A percentile compares a stretch with the other conserved stretches of the same genome.
Evolutionary conservation across 1,140 invertebrate species (phyloP).

Genomic region (Triops longicaudatus): DNA sequence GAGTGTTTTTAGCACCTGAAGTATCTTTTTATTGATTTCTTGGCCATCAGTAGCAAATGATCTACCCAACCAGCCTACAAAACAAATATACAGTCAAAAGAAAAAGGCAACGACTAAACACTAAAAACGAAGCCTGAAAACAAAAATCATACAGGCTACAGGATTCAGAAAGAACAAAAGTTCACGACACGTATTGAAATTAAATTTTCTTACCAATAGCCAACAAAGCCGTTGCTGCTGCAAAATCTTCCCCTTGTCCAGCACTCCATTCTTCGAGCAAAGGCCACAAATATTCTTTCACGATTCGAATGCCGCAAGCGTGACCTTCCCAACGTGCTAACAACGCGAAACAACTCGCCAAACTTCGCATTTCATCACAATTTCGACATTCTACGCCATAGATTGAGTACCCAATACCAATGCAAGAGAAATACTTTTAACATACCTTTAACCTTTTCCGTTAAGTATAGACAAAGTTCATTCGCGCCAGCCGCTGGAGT

Average conservation of each 20-base stretch:
- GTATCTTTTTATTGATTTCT: background rate
- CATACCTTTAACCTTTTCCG: background rate
- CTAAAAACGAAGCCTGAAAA: background rate
- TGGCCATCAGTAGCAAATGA: background rate
- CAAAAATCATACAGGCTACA: background rate
- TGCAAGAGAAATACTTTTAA: background rate
- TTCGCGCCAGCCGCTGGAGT: background rate
- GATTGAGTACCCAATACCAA: background rate
- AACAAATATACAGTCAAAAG: too few species aligned
- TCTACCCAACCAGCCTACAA: background rate
- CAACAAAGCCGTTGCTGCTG: slow-evolving; percentile 10
- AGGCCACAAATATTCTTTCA: slow-evolving; percentile 16
- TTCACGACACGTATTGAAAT: background rate
- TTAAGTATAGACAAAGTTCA: background rate
- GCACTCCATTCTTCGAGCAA: slow-evolving; percentile 22
- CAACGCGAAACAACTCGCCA: slow-evolving; percentile 1
- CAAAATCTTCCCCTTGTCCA: slow-evolving; percentile 16
- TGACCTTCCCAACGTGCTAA: slow-evolving; percentile 23
- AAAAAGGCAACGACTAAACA: too few species aligned
- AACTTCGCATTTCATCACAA: slow-evolving; percentile 19
- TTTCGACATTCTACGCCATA: background rate
- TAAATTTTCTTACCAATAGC: slow-evolving; percentile 16
- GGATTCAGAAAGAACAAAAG: background rate
- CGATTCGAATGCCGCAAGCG: background rate
- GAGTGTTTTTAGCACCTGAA: slow-evolving; percentile 10